phyloP scores from a whole-genome alignment of 2,113 vertebrate species.

The Onychostoma macrolepis region DNA sequence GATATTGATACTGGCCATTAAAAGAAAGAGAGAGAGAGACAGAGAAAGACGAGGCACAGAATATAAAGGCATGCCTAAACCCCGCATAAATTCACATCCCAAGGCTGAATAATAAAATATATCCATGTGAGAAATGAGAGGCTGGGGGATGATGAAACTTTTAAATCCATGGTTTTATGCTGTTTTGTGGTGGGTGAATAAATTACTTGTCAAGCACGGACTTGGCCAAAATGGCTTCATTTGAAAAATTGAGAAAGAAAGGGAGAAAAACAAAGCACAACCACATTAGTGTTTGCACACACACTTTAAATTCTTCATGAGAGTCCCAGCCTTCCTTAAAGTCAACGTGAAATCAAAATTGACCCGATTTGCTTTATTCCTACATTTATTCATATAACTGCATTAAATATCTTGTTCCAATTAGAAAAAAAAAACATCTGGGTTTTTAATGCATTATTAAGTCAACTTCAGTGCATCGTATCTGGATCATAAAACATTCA shows the following conservation, averaged over 20 bases:
- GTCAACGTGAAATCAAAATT: neutral
- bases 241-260: conserved; percentile 36
- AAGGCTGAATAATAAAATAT: conserved; percentile 48
- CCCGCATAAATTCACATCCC: conserved; percentile 41
- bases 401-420: neutral
- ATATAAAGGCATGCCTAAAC: conserved; percentile 44
- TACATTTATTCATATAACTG: neutral
- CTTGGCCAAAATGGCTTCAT: conserved; percentile 41
- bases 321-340: neutral
- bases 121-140: conserved; percentile 36
- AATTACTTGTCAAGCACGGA: conserved; percentile 50
- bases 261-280: conserved; percentile 11
- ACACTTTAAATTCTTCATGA: neutral
- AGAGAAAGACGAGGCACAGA: neutral
- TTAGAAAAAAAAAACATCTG: neutral
- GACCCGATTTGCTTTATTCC: neutral
- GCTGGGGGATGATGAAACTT: conserved; percentile 50
- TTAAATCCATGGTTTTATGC: conserved; percentile 49
- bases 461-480: neutral
- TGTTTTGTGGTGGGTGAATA: conserved; percentile 44
- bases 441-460: neutral
- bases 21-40: neutral
- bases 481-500: neutral
- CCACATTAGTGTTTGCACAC: neutral
- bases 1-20: neutral